These are phyloP conservation scores for Chrysodeixis includens DNA, from an alignment of 2,888 invertebrate species.

Conservation along the genomic window DNA sequence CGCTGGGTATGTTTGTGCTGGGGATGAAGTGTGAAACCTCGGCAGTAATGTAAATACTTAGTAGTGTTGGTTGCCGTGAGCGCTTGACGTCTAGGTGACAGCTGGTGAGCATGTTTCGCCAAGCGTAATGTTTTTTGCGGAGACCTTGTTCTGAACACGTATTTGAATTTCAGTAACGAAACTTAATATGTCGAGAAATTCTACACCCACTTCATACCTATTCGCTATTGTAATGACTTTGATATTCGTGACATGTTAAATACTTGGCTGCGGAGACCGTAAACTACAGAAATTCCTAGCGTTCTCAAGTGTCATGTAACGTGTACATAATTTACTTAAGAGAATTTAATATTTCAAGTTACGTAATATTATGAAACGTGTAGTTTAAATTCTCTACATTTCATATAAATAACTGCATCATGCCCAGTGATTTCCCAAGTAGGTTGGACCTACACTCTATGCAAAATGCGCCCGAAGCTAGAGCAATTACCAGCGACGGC, in stretches of 20 bases:
- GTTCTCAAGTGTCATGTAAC: slow-evolving; percentile 37
- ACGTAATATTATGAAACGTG: slow-evolving; percentile 36
- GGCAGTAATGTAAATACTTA: slow-evolving; percentile 45
- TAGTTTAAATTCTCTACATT: slow-evolving; percentile 58
- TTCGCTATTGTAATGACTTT: slow-evolving; percentile 43
- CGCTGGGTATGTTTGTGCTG: slow-evolving; percentile 21
- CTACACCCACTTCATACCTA: slow-evolving; percentile 60
- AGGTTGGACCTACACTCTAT: slow-evolving; percentile 46
- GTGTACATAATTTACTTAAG: slow-evolving; percentile 31
- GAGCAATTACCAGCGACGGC: slow-evolving; percentile 59
- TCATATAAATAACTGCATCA: slow-evolving; percentile 49
- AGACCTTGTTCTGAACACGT: slow-evolving; percentile 72
- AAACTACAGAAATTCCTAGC: slow-evolving; percentile 37
- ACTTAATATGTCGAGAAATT: slow-evolving; percentile 75
- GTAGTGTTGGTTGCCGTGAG: slow-evolving; percentile 52
- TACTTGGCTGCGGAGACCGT: slow-evolving; percentile 40
- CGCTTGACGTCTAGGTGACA: slow-evolving; percentile 64
- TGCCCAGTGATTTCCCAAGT: slow-evolving; percentile 38
- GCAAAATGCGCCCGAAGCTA: slow-evolving; percentile 57
- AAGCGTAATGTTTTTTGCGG: slow-evolving; percentile 85
- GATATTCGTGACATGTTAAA: slow-evolving; percentile 21
- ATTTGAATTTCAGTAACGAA: slow-evolving; percentile 82
- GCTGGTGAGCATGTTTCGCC: slow-evolving; percentile 80
- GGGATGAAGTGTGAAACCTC: slow-evolving; percentile 47
- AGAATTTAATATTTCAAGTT: slow-evolving; percentile 45